These are phyloP conservation scores for Xestia rhomboidea DNA, from an alignment of 2,888 invertebrate genomes.

Conservation along the genomic window DNA sequence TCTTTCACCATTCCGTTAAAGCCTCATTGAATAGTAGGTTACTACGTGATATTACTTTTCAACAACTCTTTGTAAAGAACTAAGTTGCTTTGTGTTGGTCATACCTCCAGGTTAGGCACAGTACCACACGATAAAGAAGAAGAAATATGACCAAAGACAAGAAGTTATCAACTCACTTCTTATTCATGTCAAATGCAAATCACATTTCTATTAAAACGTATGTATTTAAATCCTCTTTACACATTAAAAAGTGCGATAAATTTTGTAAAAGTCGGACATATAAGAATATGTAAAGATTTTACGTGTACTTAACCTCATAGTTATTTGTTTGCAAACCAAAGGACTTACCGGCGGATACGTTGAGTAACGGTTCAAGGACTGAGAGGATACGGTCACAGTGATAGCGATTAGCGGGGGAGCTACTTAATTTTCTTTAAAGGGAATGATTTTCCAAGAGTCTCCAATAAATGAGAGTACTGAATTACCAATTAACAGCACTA, in stretches of 20 bases:
- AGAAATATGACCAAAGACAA: background rate
- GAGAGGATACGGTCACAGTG: background rate
- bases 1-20: background rate
- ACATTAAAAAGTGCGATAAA: conserved; percentile 42
- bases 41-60: background rate
- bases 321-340: conserved; percentile 52
- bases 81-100: too few species aligned
- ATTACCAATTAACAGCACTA: background rate
- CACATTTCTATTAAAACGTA: background rate
- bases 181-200: conserved; percentile 10
- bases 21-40: background rate
- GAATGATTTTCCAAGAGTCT: background rate
- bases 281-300: conserved; percentile 32
- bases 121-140: too few species aligned
- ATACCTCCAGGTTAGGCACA: too few species aligned
- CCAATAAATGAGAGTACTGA: background rate
- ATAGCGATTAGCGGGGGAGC: conserved; percentile 23
- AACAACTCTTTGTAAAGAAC: background rate
- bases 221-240: conserved; percentile 27
- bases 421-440: background rate
- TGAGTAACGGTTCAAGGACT: conserved; percentile 63
- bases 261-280: conserved; percentile 46
- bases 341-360: conserved; percentile 56
- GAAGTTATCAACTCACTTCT: background rate
- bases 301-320: conserved; percentile 54